Percentiles rank a stretch among this genome's conserved stretches.
These are phyloP conservation scores for Hirudinaria manillensis DNA, from an alignment of 2,888 invertebrate genomes.

Conservation along the genomic window DNA sequence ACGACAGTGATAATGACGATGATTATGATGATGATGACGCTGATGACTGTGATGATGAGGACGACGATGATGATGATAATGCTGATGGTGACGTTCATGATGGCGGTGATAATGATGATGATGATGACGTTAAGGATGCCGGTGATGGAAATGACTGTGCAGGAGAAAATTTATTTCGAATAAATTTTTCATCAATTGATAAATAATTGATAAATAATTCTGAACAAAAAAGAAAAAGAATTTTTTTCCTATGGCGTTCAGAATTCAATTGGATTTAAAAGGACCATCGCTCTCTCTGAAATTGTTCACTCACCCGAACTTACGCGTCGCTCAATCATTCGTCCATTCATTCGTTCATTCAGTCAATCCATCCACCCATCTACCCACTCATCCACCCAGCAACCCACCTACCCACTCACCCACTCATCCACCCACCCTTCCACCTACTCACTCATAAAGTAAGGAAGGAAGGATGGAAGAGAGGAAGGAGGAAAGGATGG, in stretches of 20 bases:
- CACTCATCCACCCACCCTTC: neutral
- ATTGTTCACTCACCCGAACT: no score
- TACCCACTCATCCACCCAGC: neutral
- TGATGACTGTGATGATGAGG: neutral
- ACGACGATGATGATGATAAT: slow-evolving; percentile 2
- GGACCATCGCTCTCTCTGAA: no score
- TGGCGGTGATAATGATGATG: slow-evolving; percentile 5
- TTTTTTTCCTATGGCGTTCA: no score
- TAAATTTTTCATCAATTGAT: no score
- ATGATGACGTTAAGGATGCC: neutral
- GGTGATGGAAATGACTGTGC: neutral
- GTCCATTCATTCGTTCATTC: no score
- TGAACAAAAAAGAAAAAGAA: no score
- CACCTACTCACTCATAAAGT: neutral
- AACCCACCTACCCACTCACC: neutral
- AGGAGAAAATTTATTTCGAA: no score
- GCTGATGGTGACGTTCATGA: slow-evolving; percentile 7
- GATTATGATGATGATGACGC: neutral
- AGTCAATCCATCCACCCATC: neutral
- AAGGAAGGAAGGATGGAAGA: neutral
- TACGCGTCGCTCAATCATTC: no score
- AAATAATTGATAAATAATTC: no score
- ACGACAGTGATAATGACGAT: slow-evolving; percentile 9
- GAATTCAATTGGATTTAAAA: no score
- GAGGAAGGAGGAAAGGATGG: neutral